phyloP scores from a whole-genome alignment of 2,113 vertebrate genomes.

The Hemibagrus wyckioides region DNA sequence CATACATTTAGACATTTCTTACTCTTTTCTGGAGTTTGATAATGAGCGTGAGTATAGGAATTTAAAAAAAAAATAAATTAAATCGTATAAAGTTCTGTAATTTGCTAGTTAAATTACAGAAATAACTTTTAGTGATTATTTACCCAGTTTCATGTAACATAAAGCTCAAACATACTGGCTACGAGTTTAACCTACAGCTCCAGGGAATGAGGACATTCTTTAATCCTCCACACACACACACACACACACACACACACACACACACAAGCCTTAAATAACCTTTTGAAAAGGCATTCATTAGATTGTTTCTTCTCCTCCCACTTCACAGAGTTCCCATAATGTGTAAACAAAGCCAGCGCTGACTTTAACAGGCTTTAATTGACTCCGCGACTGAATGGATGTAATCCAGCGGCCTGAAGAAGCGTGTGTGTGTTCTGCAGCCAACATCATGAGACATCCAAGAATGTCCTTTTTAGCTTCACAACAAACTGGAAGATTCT shows the following conservation, averaged over 20 bases:
- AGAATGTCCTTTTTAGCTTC: conserved; percentile 53
- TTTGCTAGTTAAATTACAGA: background rate
- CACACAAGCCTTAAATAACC: conserved; percentile 23
- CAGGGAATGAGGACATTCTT: background rate
- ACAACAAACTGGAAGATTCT: conserved; percentile 55
- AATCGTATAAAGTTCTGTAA: background rate
- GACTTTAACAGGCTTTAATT: conserved; percentile 58
- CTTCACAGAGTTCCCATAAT: conserved; percentile 53
- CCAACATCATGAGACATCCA: conserved; percentile 33
- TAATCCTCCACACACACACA: conserved; percentile 13
- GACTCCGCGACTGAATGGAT: conserved; percentile 43
- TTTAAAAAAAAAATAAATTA: background rate
- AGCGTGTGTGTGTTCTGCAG: conserved; percentile 42
- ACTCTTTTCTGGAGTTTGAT: background rate
- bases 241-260: conserved; percentile 19
- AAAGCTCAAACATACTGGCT: background rate
- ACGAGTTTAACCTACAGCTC: background rate
- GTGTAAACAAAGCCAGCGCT: conserved; percentile 52
- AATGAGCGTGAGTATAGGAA: background rate
- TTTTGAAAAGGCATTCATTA: conserved; percentile 48
- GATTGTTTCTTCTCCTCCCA: conserved; percentile 42
- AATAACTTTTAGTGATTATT: background rate
- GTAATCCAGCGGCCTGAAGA: conserved; percentile 40
- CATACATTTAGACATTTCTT: too few relatives aligned
- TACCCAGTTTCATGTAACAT: background rate